These are phyloP conservation scores for Clarias magur DNA, from an alignment of 2,113 vertebrate genomes.

Conservation along the genomic window DNA sequence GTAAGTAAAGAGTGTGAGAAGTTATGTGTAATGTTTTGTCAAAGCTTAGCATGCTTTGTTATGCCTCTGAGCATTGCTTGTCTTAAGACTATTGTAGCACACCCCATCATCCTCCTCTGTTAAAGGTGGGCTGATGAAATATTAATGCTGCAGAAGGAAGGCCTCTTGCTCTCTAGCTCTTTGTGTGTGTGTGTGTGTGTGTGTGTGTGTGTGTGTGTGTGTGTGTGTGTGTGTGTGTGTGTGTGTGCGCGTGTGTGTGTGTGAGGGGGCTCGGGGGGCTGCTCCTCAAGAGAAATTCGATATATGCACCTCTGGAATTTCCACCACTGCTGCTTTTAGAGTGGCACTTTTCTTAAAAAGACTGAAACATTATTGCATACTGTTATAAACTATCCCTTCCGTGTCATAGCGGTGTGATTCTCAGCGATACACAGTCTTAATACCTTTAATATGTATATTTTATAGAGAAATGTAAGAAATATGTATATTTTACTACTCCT, in stretches of 20 bases:
- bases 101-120: slow-evolving; percentile 38
- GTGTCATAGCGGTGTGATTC: not conserved
- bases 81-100: slow-evolving; percentile 36
- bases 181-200: slow-evolving; percentile 41
- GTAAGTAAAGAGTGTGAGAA: slow-evolving; percentile 30
- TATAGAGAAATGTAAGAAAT: not conserved
- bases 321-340: slow-evolving; percentile 35
- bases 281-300: slow-evolving; percentile 48
- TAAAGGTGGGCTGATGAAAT: slow-evolving; percentile 62
- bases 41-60: slow-evolving; percentile 38
- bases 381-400: not conserved
- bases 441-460: not conserved
- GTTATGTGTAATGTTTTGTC: slow-evolving; percentile 29
- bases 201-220: slow-evolving; percentile 38
- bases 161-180: slow-evolving; percentile 33
- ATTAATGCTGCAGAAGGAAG: slow-evolving; percentile 59
- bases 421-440: not conserved
- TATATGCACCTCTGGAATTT: slow-evolving; percentile 48
- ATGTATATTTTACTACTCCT: too few relatives aligned
- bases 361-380: not conserved
- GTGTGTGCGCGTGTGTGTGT: too few relatives aligned
- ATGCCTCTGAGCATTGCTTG: slow-evolving; percentile 37
- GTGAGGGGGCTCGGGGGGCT: too few relatives aligned
- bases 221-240: slow-evolving; percentile 22
- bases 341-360: slow-evolving; percentile 14